Evolutionary conservation across 2,113 vertebrate genomes (phyloP), one percentile per base, ranked within the genome.

Genomic region (Solenodon paradoxus): DNA sequence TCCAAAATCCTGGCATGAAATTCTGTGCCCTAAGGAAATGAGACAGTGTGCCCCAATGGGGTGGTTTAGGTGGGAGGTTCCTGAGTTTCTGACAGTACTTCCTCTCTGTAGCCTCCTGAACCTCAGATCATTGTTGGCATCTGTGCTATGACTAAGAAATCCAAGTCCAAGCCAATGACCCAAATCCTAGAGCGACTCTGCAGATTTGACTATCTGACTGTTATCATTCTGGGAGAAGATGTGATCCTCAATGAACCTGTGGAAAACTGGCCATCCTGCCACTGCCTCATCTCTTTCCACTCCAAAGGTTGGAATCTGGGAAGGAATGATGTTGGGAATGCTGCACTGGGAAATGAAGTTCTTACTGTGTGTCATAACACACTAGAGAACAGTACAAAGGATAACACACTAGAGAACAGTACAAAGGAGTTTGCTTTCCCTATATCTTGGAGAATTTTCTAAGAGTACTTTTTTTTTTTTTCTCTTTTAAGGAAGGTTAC

Each of bases 81-180:
- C 59, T 64, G 51, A 83, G 26, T 92, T 90, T 61, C 47, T 97
- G 28, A 97, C 17, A 16, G 24, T 20, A 24, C 71, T 61, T 95
- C 71, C 92, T 94, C 81, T 78, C 69, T 61, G 28, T 92, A 99
- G 99, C 99, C 99, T 95, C 99, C 99, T 0, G 99, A 99, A 98
- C 98, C 98, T 95, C 99, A 99, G 98, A 99, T 99, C 13, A 98
- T 99, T 96, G 99, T 99, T 94, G 99, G 99, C 96, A 99, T 99
- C 98, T 99, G 99, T 97, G 99, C 99, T 97, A 99, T 99, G 99
- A 99, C 99, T 98, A 99, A 99, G 98, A 99, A 99, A 98, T 99
- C 99, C 88, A 99, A 99, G 98, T 99, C 99, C 32, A 99, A 99
- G 98, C 99, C 99, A 61, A 99, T 99, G 99, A 99, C 99, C 55